Evolutionary conservation across 1,140 invertebrate species (phyloP).

Genomic region (Harpegnathos saltator): DNA sequence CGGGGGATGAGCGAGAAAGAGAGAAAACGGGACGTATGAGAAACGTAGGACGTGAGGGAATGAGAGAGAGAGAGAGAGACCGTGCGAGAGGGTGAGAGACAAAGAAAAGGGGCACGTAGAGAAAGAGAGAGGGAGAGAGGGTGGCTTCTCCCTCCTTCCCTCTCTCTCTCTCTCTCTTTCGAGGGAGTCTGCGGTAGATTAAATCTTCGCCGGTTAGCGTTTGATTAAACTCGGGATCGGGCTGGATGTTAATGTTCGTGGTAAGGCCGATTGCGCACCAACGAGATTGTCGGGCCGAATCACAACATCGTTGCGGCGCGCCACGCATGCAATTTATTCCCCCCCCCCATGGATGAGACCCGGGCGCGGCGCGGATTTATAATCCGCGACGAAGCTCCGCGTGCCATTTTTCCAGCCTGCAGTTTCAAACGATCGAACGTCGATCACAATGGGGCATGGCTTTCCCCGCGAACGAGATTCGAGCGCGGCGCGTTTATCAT

Average conservation of each 20-base stretch:
- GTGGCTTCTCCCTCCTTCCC: background rate
- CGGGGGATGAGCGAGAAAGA: slow-evolving; percentile 61
- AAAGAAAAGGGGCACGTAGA: slow-evolving; percentile 39
- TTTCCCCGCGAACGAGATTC: too few relatives aligned
- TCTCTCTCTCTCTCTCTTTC: slow-evolving; percentile 14
- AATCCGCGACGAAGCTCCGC: too few relatives aligned
- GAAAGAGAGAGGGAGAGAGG: slow-evolving; percentile 31
- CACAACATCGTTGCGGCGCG: slow-evolving; percentile 49
- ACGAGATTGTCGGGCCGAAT: slow-evolving; percentile 79
- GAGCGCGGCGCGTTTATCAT: too few relatives aligned
- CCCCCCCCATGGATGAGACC: slow-evolving; percentile 15
- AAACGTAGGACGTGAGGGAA: slow-evolving; percentile 3
- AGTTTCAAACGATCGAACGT: too few relatives aligned
- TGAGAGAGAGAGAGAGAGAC: slow-evolving; percentile 59
- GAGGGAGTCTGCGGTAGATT: slow-evolving; percentile 81
- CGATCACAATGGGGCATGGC: too few relatives aligned
- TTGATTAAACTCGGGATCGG: slow-evolving; percentile 86
- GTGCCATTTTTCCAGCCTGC: too few relatives aligned
- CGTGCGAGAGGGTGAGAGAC: slow-evolving; percentile 26
- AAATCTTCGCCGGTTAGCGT: slow-evolving; percentile 86
- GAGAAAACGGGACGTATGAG: slow-evolving; percentile 31
- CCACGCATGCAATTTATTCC: slow-evolving; percentile 49
- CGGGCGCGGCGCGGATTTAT: background rate
- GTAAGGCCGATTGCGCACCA: slow-evolving; percentile 77
- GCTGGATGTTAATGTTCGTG: slow-evolving; percentile 83